These are phyloP conservation scores for Macrocentrus cingulum DNA, from an alignment of 1,140 invertebrate species.

Conservation along the genomic window DNA sequence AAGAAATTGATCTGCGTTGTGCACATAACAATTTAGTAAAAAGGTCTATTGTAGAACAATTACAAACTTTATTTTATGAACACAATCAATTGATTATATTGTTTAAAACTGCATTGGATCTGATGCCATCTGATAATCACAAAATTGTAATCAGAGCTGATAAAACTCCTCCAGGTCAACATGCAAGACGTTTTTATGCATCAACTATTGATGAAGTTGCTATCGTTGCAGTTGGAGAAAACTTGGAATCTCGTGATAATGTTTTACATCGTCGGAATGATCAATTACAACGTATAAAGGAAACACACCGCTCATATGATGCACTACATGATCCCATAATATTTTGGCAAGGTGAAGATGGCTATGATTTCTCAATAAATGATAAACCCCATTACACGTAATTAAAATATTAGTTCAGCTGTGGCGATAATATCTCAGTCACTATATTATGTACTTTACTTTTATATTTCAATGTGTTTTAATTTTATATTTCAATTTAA, in stretches of 20 bases:
- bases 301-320: conserved; percentile 16
- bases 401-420: not conserved
- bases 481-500: too few relatives aligned
- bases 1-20: not conserved
- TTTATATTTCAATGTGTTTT: too few relatives aligned
- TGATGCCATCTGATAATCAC: not conserved
- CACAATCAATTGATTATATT: not conserved
- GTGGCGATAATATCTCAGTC: not conserved
- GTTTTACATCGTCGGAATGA: conserved; percentile 12
- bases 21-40: not conserved
- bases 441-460: conserved; percentile 29
- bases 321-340: conserved; percentile 47
- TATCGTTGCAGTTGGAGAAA: conserved; percentile 33
- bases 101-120: not conserved
- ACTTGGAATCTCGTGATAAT: conserved; percentile 27
- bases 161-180: conserved; percentile 32
- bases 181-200: conserved; percentile 34
- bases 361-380: conserved; percentile 33
- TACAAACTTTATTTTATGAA: not conserved
- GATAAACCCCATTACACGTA: not conserved
- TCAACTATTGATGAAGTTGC: conserved; percentile 37
- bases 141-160: conserved; percentile 31
- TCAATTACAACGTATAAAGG: conserved; percentile 4
- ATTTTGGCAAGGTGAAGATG: conserved; percentile 51
- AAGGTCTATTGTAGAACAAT: not conserved